Conservation (phyloP, 2,888 invertebrate species). For the Keiferia lycopersicella region DNA sequence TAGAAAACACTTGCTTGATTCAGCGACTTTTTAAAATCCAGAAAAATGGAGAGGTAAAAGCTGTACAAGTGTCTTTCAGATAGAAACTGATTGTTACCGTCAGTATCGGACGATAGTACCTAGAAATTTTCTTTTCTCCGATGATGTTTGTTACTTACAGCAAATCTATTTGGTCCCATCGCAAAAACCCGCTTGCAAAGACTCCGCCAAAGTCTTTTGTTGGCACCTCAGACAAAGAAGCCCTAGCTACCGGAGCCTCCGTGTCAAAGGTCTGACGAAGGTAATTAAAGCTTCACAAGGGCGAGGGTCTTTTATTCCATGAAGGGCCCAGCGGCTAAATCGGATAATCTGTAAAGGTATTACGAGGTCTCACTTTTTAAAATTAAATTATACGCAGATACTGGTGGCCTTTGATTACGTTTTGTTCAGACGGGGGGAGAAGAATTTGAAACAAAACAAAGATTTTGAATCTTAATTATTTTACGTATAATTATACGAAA, state of each 20-base stretch:
- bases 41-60: too few species aligned
- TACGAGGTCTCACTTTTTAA: conserved; percentile 16
- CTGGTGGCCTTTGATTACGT: neutral
- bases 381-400: conserved; percentile 24
- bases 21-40: too few species aligned
- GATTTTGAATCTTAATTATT: neutral
- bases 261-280: conserved; percentile 56
- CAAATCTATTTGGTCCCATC: neutral
- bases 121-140: too few species aligned
- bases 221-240: conserved; percentile 10
- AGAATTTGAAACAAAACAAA: neutral
- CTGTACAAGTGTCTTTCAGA: too few species aligned
- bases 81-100: too few species aligned
- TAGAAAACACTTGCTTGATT: too few species aligned
- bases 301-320: conserved; percentile 28
- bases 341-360: conserved; percentile 26
- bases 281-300: conserved; percentile 42
- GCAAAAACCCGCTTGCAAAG: neutral
- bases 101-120: too few species aligned
- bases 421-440: neutral
- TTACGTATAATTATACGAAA: too few species aligned
- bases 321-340: conserved; percentile 24
- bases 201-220: conserved; percentile 10
- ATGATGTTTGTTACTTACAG: neutral
- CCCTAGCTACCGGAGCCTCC: conserved; percentile 26